A percentile compares a stretch with the other conserved stretches of the same genome.
Conservation (phyloP, 2,797 vertebrate species). For the Coregonus suidteri region DNA sequence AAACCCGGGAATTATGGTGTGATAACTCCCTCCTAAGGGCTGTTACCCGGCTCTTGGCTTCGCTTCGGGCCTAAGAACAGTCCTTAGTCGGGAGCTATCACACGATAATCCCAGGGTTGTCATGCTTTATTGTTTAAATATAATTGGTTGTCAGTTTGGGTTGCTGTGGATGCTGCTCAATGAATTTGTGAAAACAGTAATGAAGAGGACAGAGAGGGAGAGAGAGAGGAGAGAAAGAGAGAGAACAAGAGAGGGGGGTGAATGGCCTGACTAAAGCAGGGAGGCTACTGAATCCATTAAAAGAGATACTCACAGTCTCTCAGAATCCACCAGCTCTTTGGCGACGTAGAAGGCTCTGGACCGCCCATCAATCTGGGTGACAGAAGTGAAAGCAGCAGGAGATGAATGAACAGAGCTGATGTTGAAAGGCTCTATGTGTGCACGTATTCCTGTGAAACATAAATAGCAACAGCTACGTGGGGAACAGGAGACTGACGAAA, state of each 20-base stretch:
- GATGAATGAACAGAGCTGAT: constrained; percentile 64
- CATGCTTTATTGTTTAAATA: background rate
- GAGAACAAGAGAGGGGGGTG: background rate
- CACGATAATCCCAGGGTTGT: too few species aligned
- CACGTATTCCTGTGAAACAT: constrained; percentile 50
- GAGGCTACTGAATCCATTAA: constrained; percentile 15
- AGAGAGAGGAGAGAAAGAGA: constrained; percentile 10
- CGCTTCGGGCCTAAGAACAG: too few species aligned
- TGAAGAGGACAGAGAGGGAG: constrained; percentile 23
- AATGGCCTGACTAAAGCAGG: constrained; percentile 3
- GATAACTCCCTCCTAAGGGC: too few species aligned
- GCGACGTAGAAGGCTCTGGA: constrained; percentile 88
- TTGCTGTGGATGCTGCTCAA: constrained; percentile 31
- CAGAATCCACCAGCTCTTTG: constrained; percentile 89
- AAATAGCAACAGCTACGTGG: constrained; percentile 39
- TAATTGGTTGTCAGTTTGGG: constrained; percentile 58
- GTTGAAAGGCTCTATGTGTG: constrained; percentile 56
- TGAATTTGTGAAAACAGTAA: constrained; percentile 43
- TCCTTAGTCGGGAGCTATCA: too few species aligned
- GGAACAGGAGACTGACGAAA: constrained; percentile 26
- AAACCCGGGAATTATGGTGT: too few species aligned
- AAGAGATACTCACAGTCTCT: constrained; percentile 86
- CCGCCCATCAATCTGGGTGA: constrained; percentile 86
- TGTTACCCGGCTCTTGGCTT: too few species aligned
- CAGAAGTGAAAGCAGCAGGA: constrained; percentile 51